Evolutionary conservation across 2,888 invertebrate genomes (phyloP).

Genomic region (Epinotia nisella): DNA sequence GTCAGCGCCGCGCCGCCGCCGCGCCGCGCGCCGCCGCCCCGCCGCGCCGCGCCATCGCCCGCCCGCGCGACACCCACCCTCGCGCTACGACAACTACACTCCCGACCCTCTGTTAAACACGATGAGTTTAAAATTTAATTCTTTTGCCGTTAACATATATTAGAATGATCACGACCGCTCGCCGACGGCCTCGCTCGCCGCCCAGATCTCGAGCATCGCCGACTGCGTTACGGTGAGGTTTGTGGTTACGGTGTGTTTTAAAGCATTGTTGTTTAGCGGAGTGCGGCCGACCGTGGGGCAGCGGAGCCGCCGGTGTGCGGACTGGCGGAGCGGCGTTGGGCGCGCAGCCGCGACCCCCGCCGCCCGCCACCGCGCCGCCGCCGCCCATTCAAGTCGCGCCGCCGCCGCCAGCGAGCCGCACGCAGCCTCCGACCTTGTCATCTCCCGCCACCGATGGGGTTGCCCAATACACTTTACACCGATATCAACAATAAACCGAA

Average conservation of each 20-base stretch:
- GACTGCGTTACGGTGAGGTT: conserved; percentile 70
- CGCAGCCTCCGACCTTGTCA: conserved; percentile 46
- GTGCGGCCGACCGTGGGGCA: conserved; percentile 84
- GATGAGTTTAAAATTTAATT: conserved; percentile 72
- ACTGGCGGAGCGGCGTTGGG: conserved; percentile 73
- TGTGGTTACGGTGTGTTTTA: conserved; percentile 79
- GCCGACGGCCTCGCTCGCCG: conserved; percentile 79
- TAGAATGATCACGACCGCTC: conserved; percentile 75
- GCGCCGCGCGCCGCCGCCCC: conserved; percentile 75
- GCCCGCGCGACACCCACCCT: conserved; percentile 69
- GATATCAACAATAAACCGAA: conserved; percentile 17
- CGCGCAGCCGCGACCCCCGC: conserved; percentile 56
- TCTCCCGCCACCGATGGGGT: conserved; percentile 39
- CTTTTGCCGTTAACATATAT: conserved; percentile 79
- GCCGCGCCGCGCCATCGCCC: conserved; percentile 76
- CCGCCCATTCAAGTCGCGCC: conserved; percentile 68
- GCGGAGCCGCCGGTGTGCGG: conserved; percentile 85
- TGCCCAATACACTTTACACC: conserved; percentile 28
- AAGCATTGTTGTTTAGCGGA: conserved; percentile 83
- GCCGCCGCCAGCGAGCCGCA: conserved; percentile 44
- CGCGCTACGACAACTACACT: conserved; percentile 77
- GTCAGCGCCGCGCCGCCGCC: conserved; percentile 80
- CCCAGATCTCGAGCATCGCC: conserved; percentile 78
- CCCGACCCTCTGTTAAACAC: conserved; percentile 74
- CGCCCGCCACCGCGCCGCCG: conserved; percentile 56